Evolutionary conservation across 37 sponge, comb jelly and placozoan genomes (phyloP).

Genomic region (Geodia barretti): DNA sequence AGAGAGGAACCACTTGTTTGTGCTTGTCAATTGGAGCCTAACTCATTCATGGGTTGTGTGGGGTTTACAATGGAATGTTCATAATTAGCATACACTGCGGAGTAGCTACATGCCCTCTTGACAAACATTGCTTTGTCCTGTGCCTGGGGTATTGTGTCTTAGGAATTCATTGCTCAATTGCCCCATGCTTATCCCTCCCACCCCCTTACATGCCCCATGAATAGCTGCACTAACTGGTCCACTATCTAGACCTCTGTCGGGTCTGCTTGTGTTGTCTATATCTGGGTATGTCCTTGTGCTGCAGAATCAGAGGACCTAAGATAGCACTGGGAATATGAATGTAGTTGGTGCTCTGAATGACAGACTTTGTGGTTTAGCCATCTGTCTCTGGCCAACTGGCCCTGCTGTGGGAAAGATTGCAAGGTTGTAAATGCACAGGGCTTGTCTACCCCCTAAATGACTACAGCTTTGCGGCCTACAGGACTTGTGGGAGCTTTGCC

Average conservation of each 20-base stretch:
- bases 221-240: too few relatives aligned
- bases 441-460: not conserved
- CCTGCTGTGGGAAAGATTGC: not conserved
- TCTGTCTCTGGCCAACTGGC: not conserved
- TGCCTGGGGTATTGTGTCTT: not conserved
- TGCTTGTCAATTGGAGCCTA: too few relatives aligned
- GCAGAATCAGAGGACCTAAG: too few relatives aligned
- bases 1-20: too few relatives aligned
- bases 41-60: too few relatives aligned
- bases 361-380: not conserved
- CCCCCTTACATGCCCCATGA: not conserved
- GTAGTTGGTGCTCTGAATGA: not conserved
- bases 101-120: too few relatives aligned
- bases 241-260: too few relatives aligned
- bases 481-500: too few relatives aligned
- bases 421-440: not conserved
- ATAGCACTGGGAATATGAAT: not conserved
- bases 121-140: not conserved
- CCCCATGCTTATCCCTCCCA: not conserved
- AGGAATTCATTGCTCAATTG: not conserved
- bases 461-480: too few relatives aligned
- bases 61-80: not conserved
- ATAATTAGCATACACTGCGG: not conserved
- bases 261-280: too few relatives aligned
- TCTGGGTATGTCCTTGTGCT: too few relatives aligned